Percentiles rank a stretch among this genome's conserved stretches.
Conservation (phyloP, 2,113 vertebrate genomes). For the Nyctereutes procyonoides region DNA sequence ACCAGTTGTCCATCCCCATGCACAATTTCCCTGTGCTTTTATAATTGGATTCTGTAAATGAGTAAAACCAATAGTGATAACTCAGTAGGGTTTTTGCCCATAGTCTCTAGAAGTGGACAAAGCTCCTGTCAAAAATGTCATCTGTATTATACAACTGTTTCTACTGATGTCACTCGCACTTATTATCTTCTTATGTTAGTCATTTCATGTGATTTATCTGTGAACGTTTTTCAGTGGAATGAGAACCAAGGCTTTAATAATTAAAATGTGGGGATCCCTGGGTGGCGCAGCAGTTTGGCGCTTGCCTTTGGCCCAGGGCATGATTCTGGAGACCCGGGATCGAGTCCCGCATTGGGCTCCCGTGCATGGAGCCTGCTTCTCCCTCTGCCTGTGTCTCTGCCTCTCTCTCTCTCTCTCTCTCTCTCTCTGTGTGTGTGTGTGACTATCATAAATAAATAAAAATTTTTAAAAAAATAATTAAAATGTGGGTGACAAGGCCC, state of each 20-base stretch:
- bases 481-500: background rate
- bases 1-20: background rate
- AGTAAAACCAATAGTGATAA: background rate
- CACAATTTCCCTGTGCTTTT: conserved; percentile 15
- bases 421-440: too few relatives aligned
- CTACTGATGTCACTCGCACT: background rate
- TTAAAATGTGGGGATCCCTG: background rate
- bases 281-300: too few relatives aligned
- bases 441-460: too few relatives aligned
- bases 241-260: background rate
- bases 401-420: too few relatives aligned
- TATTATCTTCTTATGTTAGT: background rate
- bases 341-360: too few relatives aligned
- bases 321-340: too few relatives aligned
- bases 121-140: background rate
- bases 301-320: too few relatives aligned
- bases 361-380: too few relatives aligned
- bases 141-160: background rate
- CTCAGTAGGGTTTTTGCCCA: background rate
- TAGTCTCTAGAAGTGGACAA: background rate
- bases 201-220: background rate
- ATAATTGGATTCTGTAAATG: background rate
- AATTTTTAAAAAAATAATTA: too few relatives aligned
- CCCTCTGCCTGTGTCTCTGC: too few relatives aligned
- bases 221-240: background rate